A percentile compares a stretch with the other conserved stretches of the same genome.
Evolutionary conservation across 2,797 vertebrate genomes (phyloP).

Genomic region (Poecilia velifera): DNA sequence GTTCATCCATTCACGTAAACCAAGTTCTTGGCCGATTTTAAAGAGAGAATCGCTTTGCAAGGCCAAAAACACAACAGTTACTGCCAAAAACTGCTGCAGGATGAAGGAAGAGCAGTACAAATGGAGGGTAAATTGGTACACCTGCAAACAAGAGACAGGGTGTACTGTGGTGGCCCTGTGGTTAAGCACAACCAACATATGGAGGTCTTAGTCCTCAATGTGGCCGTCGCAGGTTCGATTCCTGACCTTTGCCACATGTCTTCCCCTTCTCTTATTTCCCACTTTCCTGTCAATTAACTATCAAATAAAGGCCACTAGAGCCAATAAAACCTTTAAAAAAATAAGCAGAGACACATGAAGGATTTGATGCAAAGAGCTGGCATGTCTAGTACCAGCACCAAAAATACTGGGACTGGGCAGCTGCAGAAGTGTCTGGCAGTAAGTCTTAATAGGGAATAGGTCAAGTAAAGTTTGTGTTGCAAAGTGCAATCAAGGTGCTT

Average conservation of each 20-base stretch:
- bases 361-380: neutral
- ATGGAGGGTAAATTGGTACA: neutral
- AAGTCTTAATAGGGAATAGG: neutral
- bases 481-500: neutral
- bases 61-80: neutral
- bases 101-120: neutral
- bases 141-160: neutral
- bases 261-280: too few relatives aligned
- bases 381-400: neutral
- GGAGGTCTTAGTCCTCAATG: too few relatives aligned
- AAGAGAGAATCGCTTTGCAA: neutral
- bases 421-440: neutral
- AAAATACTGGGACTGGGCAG: neutral
- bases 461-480: neutral
- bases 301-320: too few relatives aligned
- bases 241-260: too few relatives aligned
- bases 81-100: neutral
- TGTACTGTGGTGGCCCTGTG: too few relatives aligned
- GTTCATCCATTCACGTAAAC: neutral
- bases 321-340: too few relatives aligned
- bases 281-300: too few relatives aligned
- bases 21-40: neutral
- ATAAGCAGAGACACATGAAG: neutral
- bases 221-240: too few relatives aligned
- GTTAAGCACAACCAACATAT: too few relatives aligned